phyloP scores from a whole-genome alignment of 1,140 invertebrate species.

The Papilio machaon region DNA sequence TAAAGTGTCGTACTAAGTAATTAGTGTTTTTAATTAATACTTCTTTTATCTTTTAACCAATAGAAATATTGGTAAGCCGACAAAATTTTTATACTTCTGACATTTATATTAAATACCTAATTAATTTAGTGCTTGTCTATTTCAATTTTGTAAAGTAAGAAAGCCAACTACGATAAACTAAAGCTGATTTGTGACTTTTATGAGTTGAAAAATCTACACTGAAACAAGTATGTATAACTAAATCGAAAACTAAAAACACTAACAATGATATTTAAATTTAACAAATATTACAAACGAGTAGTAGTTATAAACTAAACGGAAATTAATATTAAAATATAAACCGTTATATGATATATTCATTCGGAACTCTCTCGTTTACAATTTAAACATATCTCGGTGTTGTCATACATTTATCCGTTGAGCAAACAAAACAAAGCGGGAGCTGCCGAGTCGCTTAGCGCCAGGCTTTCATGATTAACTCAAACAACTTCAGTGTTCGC shows the following conservation, averaged over 20 bases:
- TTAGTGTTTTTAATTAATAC: too few species aligned
- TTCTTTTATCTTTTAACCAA: too few species aligned
- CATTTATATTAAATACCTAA: too few species aligned
- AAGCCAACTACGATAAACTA: too few species aligned
- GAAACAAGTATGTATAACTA: not conserved
- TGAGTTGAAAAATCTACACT: too few species aligned
- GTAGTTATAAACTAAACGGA: not conserved
- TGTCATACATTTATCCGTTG: slow-evolving; percentile 58
- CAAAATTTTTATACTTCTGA: too few species aligned
- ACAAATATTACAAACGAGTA: not conserved
- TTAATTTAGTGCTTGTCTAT: too few species aligned
- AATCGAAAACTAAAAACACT: not conserved
- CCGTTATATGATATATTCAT: slow-evolving; percentile 1
- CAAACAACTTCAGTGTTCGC: slow-evolving; percentile 56
- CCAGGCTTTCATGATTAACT: slow-evolving; percentile 70
- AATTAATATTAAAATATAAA: slow-evolving; percentile 41
- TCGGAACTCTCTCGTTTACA: slow-evolving; percentile 30
- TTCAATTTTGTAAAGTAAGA: too few species aligned
- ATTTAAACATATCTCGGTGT: slow-evolving; percentile 55
- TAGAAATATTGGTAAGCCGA: too few species aligned
- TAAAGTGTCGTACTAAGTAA: not conserved
- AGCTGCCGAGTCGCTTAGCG: slow-evolving; percentile 57
- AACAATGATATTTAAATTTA: not conserved
- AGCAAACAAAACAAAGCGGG: slow-evolving; percentile 61
- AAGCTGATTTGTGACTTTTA: too few species aligned